Percentiles rank a stretch among this genome's conserved stretches.
Conservation (phyloP, 2,888 invertebrate species). For the Papilio demoleus region DNA sequence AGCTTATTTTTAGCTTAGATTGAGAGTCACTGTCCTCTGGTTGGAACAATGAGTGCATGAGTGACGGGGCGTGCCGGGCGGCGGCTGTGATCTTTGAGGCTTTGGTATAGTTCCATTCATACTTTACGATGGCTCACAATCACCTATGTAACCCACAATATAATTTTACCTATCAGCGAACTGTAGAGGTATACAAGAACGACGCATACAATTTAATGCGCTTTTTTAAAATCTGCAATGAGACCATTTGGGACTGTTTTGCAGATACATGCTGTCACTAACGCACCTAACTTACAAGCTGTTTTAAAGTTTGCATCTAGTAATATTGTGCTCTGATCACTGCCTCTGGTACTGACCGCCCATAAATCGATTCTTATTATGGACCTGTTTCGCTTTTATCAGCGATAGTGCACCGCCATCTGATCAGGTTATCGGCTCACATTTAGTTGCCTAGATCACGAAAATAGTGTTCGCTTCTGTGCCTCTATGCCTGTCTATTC, state of each 20-base stretch:
- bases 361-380: conserved; percentile 77
- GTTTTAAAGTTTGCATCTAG: conserved; percentile 38
- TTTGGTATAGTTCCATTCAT: neutral
- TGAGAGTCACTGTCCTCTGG: conserved; percentile 56
- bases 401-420: conserved; percentile 69
- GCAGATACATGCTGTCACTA: no score
- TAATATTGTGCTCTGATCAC: conserved; percentile 60
- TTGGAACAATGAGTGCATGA: conserved; percentile 74
- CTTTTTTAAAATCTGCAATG: no score
- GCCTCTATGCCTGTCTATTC: neutral
- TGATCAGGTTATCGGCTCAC: conserved; percentile 62
- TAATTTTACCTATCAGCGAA: neutral
- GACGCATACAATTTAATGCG: no score
- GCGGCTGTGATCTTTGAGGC: conserved; percentile 67
- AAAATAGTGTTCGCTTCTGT: conserved; percentile 35
- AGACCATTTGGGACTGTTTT: no score
- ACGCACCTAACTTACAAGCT: conserved; percentile 50
- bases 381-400: conserved; percentile 72
- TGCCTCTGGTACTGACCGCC: conserved; percentile 59
- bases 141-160: neutral
- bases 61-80: conserved; percentile 74
- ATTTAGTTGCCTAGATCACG: conserved; percentile 23
- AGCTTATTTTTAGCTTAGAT: conserved; percentile 5
- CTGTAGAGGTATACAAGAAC: neutral
- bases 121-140: neutral